These are phyloP conservation scores for Apocheima hispidaria DNA, from an alignment of 2,888 invertebrate species.

Conservation along the genomic window DNA sequence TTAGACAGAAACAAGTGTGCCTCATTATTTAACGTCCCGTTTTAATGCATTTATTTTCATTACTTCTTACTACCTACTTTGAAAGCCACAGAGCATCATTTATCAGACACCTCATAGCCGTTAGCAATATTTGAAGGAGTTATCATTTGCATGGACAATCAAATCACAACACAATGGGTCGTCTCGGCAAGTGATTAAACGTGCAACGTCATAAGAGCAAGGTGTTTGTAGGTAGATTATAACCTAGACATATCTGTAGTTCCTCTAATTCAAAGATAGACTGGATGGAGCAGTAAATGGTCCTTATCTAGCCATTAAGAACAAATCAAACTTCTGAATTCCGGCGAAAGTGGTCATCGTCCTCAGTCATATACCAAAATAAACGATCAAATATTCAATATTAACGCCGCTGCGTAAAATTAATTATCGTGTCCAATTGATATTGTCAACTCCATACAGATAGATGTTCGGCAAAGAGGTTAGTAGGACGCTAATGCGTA, in stretches of 20 bases:
- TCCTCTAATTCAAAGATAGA: not conserved
- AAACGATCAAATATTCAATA: slow-evolving; percentile 59
- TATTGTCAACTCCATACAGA: slow-evolving; percentile 72
- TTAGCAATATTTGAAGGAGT: not conserved
- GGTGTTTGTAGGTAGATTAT: no score
- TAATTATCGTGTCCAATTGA: slow-evolving; percentile 74
- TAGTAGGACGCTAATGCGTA: slow-evolving; percentile 56
- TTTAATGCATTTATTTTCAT: no score
- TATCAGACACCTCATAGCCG: not conserved
- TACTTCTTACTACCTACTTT: not conserved
- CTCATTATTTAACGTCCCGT: no score
- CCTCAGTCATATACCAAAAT: slow-evolving; percentile 47
- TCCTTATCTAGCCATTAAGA: not conserved
- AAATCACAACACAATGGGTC: slow-evolving; percentile 1
- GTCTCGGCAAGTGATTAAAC: not conserved
- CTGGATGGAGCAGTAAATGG: not conserved
- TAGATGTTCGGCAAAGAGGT: slow-evolving; percentile 65
- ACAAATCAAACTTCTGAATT: slow-evolving; percentile 45
- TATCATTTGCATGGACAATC: not conserved
- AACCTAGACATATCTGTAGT: no score
- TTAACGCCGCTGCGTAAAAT: slow-evolving; percentile 64
- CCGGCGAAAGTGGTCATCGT: slow-evolving; percentile 53
- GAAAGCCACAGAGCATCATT: not conserved
- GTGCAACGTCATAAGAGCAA: not conserved
- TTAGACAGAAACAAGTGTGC: no score